Conservation (phyloP, 2,797 vertebrate species). For the Avahi laniger region DNA sequence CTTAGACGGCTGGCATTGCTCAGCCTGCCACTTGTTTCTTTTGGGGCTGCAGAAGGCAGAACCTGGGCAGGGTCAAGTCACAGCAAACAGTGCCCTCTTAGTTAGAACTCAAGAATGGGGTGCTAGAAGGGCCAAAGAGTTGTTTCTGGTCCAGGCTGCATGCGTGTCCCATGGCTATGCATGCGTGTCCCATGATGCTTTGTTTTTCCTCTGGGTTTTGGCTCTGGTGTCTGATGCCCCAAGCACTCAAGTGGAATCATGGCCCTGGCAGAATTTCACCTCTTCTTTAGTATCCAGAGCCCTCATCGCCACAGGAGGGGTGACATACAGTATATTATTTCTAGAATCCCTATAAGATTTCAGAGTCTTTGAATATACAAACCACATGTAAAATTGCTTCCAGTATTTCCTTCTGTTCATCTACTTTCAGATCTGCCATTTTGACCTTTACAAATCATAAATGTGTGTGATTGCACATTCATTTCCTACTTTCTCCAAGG, state of each 20-base stretch:
- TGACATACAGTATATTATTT: not conserved
- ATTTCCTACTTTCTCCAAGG: not conserved
- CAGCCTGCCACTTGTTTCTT: not conserved
- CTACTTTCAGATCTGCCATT: not conserved
- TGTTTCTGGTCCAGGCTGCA: not conserved
- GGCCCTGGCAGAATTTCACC: too few relatives aligned
- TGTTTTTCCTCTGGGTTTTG: not conserved
- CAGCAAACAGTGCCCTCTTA: too few relatives aligned
- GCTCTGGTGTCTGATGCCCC: not conserved
- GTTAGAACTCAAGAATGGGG: not conserved
- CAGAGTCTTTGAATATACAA: not conserved
- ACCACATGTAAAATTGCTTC: not conserved
- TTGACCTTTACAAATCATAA: not conserved
- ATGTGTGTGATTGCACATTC: fast-evolving
- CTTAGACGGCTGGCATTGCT: too few relatives aligned
- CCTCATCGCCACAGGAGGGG: not conserved
- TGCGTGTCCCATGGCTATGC: not conserved
- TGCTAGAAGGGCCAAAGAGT: not conserved
- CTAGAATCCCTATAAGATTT: not conserved
- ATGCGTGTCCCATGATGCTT: fast-evolving
- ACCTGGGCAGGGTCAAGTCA: not conserved
- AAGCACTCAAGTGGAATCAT: too few relatives aligned
- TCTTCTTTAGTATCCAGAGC: not conserved
- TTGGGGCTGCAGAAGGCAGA: not conserved
- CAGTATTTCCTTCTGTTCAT: not conserved